Evolutionary conservation across 1,140 invertebrate species (phyloP).

Genomic region (Hesperophylax magnus): DNA sequence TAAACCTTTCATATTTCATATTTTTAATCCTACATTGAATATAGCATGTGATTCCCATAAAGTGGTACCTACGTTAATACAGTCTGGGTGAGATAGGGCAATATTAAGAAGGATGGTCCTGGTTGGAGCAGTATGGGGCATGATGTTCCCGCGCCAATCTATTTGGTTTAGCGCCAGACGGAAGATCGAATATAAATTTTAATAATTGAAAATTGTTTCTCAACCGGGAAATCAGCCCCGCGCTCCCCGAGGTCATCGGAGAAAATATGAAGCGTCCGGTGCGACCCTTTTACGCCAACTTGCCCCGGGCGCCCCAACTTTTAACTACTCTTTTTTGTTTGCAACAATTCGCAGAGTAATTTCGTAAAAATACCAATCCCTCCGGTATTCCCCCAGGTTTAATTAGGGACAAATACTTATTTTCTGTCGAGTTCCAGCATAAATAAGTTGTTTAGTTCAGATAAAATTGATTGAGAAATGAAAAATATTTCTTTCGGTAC

Average conservation of each 20-base stretch:
- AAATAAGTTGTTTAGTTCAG: too few species aligned
- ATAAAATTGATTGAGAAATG: too few species aligned
- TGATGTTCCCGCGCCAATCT: constrained; percentile 28
- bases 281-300: constrained; percentile 26
- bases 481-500: too few species aligned
- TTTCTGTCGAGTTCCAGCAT: too few species aligned
- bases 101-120: neutral
- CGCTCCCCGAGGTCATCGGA: neutral
- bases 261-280: constrained; percentile 14
- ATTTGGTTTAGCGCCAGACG: neutral
- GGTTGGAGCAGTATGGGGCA: neutral
- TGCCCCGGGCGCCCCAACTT: neutral
- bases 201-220: constrained; percentile 43
- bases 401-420: too few species aligned
- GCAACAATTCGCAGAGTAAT: neutral
- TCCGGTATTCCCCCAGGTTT: too few species aligned
- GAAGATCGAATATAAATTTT: constrained; percentile 41
- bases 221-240: constrained; percentile 29
- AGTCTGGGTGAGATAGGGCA: neutral
- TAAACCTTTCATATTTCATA: too few species aligned
- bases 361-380: too few species aligned
- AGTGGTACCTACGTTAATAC: neutral
- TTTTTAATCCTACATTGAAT: too few species aligned
- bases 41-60: too few species aligned
- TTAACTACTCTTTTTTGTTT: constrained; percentile 32